Base-by-base conservation (phyloP, 2,797 vertebrate genomes). In the Hipposideros larvatus region DNA sequence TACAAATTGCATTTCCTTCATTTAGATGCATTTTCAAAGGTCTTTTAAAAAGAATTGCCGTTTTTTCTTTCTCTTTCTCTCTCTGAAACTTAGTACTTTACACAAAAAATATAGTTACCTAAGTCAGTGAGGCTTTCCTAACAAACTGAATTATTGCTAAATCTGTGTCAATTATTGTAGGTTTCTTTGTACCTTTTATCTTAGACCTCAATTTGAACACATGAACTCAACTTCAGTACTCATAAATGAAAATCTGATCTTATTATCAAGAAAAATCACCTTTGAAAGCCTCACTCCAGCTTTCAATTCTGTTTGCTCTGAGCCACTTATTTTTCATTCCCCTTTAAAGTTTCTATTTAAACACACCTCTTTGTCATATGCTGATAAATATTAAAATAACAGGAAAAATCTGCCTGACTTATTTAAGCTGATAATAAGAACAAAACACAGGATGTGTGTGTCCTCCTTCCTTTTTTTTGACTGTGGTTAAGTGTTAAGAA, bases 331-430 rank as follows among this genome's bases (percentile, higher is more conserved):
- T 96, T 96, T 93, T 97, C 87, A 95, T 95, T 94, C 77, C 66
- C 90, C 53, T 21, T 94, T 80, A 85, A 79, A 6, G 90, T 73
- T 95, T 97, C 97, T 90, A 11, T 98, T 97, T 96, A 98, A 98
- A 97, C 91, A 46, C 94, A 96, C 97, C 31, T 96, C 93, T 92
- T 96, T 96, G 7, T 98, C 97, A 98, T 96, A 97, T 83, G 93
- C 97, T 92, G 96, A 98, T 98, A 96, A 89, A 98, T 98, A 97
- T 97, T 98, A 99, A 99, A 99, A 99, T 94, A 99, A 99, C 99
- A 99, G 99, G 99, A 99, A 99, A 99, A 99, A 99, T 99, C 98
- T 99, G 99, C 99, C 97, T 98, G 98, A 97, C 99, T 98, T 98
- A 98, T 99, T 98, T 97, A 97, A 98, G 97, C 98, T 98, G 98